A percentile compares a stretch with the other conserved stretches of the same genome.
Evolutionary conservation across 2,797 vertebrate genomes (phyloP).

Genomic region (Synanceia verrucosa): DNA sequence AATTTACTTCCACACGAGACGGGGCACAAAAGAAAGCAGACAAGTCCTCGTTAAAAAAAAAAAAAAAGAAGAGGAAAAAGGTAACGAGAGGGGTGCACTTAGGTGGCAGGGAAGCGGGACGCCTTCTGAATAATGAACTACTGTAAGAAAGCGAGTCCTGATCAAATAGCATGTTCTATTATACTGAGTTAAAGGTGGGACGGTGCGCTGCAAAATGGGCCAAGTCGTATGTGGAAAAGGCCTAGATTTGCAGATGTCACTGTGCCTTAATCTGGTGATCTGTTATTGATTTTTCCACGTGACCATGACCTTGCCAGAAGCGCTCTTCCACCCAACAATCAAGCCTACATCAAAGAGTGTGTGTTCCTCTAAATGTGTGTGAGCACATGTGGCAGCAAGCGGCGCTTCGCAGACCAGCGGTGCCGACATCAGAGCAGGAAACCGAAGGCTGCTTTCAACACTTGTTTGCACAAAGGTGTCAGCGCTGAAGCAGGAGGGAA

Average conservation of each 20-base stretch:
- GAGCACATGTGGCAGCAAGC: conserved; percentile 32
- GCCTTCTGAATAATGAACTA: conserved; percentile 72
- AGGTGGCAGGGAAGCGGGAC: conserved; percentile 61
- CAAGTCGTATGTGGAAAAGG: conserved; percentile 51
- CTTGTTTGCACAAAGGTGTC: conserved; percentile 76
- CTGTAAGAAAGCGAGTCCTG: conserved; percentile 44
- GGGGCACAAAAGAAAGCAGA: conserved; percentile 41
- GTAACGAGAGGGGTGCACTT: conserved; percentile 41
- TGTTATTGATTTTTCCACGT: conserved; percentile 80
- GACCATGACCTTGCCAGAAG: conserved; percentile 79
- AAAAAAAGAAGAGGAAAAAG: conserved; percentile 12
- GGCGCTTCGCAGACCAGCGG: conserved; percentile 47
- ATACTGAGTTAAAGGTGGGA: conserved; percentile 57
- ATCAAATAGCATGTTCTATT: conserved; percentile 79
- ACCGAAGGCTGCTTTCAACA: conserved; percentile 69
- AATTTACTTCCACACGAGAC: conserved; percentile 61
- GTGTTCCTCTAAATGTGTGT: conserved; percentile 14
- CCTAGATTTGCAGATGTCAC: conserved; percentile 71
- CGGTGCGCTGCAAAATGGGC: conserved; percentile 40
- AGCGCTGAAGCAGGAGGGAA: conserved; percentile 54
- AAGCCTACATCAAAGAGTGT: conserved; percentile 76
- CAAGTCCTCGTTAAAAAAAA: conserved; percentile 63
- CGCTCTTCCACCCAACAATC: conserved; percentile 79
- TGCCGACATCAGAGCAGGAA: conserved; percentile 67
- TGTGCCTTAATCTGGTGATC: conserved; percentile 79